These are phyloP conservation scores for Hymenopus coronatus DNA, from an alignment of 2,888 invertebrate species.

Conservation along the genomic window DNA sequence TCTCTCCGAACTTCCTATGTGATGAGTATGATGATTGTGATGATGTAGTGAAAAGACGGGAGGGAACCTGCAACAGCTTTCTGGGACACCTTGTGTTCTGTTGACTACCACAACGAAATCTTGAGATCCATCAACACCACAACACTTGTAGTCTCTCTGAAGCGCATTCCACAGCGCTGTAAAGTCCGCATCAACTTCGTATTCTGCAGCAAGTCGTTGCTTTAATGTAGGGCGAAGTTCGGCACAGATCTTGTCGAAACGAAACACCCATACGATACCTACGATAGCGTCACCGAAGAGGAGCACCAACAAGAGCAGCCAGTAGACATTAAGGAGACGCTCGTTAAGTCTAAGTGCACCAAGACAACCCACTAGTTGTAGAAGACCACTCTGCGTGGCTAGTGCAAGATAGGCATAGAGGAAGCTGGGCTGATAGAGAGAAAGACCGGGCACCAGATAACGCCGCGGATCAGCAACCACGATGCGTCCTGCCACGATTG, in stretches of 20 bases:
- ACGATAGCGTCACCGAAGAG: conserved; percentile 81
- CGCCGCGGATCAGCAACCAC: conserved; percentile 45
- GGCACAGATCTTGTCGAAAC: conserved; percentile 71
- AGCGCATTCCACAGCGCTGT: conserved; percentile 75
- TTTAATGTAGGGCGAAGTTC: conserved; percentile 68
- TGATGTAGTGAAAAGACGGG: conserved; percentile 26
- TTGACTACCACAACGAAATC: conserved; percentile 40
- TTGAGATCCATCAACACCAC: conserved; percentile 67
- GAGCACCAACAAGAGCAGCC: conserved; percentile 73
- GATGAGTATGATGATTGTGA: not conserved
- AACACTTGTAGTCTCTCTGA: conserved; percentile 72
- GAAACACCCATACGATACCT: conserved; percentile 82
- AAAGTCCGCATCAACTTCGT: conserved; percentile 69
- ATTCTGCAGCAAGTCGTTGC: conserved; percentile 62
- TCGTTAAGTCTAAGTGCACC: conserved; percentile 79
- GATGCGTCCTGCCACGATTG: conserved; percentile 63
- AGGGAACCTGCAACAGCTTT: conserved; percentile 18
- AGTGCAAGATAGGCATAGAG: conserved; percentile 82
- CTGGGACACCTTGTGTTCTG: conserved; percentile 17
- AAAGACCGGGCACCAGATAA: conserved; percentile 68
- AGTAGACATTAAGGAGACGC: conserved; percentile 77
- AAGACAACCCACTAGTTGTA: conserved; percentile 76
- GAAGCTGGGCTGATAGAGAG: conserved; percentile 76
- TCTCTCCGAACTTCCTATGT: not conserved
- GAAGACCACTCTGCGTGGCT: conserved; percentile 65